phyloP scores from a whole-genome alignment of 2,888 invertebrate species.

The Cybosia mesomella region DNA sequence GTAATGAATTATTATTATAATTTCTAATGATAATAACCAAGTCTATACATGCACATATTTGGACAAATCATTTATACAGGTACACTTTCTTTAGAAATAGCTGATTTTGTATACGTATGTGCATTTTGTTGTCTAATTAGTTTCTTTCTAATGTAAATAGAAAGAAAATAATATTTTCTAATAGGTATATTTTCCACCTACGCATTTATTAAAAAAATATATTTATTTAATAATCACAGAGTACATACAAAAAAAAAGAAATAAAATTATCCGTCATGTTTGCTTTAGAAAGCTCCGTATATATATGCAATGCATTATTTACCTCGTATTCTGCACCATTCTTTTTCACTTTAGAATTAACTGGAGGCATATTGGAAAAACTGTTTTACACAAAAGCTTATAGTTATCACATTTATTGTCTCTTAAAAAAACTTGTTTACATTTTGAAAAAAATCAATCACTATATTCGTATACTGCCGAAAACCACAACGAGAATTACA shows the following conservation, averaged over 20 bases:
- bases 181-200: constrained; percentile 8
- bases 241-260: background rate
- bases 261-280: constrained; percentile 1
- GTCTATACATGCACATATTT: background rate
- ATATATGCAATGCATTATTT: constrained; percentile 55
- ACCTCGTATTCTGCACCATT: constrained; percentile 83
- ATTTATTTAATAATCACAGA: background rate
- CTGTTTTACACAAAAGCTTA: constrained; percentile 24
- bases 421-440: constrained; percentile 49
- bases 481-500: constrained; percentile 55
- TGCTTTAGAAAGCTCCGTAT: constrained; percentile 7
- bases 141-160: constrained; percentile 35
- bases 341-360: constrained; percentile 82
- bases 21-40: constrained; percentile 10
- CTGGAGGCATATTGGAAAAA: constrained; percentile 75
- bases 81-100: background rate
- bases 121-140: constrained; percentile 25
- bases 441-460: constrained; percentile 59
- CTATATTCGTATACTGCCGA: constrained; percentile 60
- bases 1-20: constrained; percentile 22
- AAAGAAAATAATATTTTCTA: constrained; percentile 33
- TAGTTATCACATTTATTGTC: constrained; percentile 36
- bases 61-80: background rate
- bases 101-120: constrained; percentile 8
- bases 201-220: background rate